Conservation (phyloP, 2,888 invertebrate species). For the Hofmannophila pseudospretella region DNA sequence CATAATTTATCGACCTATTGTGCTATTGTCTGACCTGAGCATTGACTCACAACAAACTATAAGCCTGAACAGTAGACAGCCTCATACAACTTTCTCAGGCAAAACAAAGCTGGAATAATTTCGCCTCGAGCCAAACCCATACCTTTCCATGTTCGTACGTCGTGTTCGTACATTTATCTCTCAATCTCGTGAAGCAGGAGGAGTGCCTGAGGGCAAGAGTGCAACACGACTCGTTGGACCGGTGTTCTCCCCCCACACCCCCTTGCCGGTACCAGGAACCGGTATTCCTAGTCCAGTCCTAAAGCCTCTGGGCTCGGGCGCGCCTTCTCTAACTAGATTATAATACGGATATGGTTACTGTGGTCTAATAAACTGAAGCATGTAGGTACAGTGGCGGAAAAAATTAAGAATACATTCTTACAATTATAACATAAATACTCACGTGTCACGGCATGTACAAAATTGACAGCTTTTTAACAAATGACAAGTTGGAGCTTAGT, state of each 20-base stretch:
- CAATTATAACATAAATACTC: no score
- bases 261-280: slow-evolving; percentile 27
- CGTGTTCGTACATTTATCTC: slow-evolving; percentile 50
- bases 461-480: no score
- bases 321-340: slow-evolving; percentile 54
- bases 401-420: no score
- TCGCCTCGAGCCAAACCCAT: slow-evolving; percentile 21
- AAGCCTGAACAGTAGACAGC: no score
- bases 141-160: slow-evolving; percentile 12
- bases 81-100: slow-evolving; percentile 39
- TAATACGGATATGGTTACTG: slow-evolving; percentile 26
- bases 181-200: slow-evolving; percentile 43
- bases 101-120: slow-evolving; percentile 24
- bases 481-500: no score
- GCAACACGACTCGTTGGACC: slow-evolving; percentile 46
- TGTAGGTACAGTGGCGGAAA: no score
- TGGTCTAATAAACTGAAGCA: background rate
- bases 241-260: slow-evolving; percentile 23
- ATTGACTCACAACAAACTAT: slow-evolving; percentile 13
- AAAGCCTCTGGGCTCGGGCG: slow-evolving; percentile 25
- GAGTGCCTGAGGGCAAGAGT: slow-evolving; percentile 45
- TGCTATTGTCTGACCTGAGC: slow-evolving; percentile 4
- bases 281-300: slow-evolving; percentile 42
- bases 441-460: no score
- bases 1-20: background rate